Conservation (phyloP, 2,888 invertebrate species). For the Cepaea hortensis region DNA sequence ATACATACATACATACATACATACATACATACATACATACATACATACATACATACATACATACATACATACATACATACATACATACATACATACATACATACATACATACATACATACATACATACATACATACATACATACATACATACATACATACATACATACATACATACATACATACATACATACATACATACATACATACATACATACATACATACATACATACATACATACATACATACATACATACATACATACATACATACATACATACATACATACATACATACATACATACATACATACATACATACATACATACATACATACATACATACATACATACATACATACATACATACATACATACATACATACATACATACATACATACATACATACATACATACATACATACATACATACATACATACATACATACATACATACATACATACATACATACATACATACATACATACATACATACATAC, state of each 20-base stretch:
- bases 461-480: background rate
- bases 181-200: background rate
- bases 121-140: background rate
- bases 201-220: too few species aligned
- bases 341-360: background rate
- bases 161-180: background rate
- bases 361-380: background rate
- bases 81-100: too few species aligned
- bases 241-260: background rate
- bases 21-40: background rate
- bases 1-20: background rate
- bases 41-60: background rate
- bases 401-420: background rate
- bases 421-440: too few species aligned
- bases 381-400: background rate
- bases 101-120: background rate
- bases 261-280: background rate
- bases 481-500: background rate
- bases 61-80: background rate
- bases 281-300: background rate
- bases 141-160: background rate
- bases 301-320: too few species aligned
- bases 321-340: background rate
- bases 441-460: background rate
- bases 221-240: background rate